Evolutionary conservation across 2,797 vertebrate species (phyloP).

Genomic region (Hylomyscus alleni): DNA sequence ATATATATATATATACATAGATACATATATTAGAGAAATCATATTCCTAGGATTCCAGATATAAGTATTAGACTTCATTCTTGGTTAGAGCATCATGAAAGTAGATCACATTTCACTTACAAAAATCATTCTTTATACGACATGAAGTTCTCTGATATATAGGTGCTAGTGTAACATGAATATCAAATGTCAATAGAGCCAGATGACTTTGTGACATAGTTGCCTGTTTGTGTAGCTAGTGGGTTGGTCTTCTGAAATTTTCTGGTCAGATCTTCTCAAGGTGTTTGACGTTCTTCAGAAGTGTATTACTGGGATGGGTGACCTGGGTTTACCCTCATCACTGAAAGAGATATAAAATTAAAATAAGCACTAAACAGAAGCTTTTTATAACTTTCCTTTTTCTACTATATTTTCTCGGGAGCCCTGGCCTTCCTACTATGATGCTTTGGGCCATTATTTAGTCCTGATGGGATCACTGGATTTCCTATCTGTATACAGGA

Average conservation of each 20-base stretch:
- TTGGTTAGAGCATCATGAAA: conserved; percentile 17
- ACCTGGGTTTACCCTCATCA: not conserved
- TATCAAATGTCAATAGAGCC: not conserved
- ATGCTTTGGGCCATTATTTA: not conserved
- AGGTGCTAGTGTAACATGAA: not conserved
- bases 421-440: not conserved
- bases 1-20: no score
- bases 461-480: not conserved
- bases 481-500: not conserved
- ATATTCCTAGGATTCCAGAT: not conserved
- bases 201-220: not conserved
- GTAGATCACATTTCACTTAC: not conserved
- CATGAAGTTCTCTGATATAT: not conserved
- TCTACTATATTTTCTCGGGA: not conserved
- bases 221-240: not conserved
- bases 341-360: not conserved
- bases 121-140: not conserved
- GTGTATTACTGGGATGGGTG: not conserved
- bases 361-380: not conserved
- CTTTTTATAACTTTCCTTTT: not conserved
- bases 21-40: not conserved
- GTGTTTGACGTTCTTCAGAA: not conserved
- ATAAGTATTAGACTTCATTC: not conserved
- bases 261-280: not conserved
- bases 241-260: not conserved